Conservation (phyloP, 1,140 invertebrate genomes). For the Diabrotica undecimpunctata region DNA sequence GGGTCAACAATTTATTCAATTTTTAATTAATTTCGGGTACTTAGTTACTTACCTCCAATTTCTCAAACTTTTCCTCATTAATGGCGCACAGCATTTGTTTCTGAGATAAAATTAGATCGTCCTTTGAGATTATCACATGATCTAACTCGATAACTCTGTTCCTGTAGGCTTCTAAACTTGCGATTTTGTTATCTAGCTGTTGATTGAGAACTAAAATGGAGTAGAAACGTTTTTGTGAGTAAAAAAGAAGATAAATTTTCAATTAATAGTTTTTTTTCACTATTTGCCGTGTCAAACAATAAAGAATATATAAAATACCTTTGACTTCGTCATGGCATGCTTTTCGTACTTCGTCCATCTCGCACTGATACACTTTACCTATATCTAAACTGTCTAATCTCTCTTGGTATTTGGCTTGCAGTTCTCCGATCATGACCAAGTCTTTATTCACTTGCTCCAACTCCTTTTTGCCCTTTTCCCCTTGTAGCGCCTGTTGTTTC, state of each 20-base stretch:
- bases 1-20: no score
- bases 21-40: no score
- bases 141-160: conserved; percentile 53
- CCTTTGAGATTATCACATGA: conserved; percentile 47
- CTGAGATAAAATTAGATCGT: conserved; percentile 50
- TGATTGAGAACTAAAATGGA: conserved; percentile 22
- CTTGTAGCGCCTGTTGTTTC: conserved; percentile 41
- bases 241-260: not conserved
- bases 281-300: no score
- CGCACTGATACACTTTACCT: conserved; percentile 29
- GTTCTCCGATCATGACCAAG: conserved; percentile 48
- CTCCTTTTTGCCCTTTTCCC: conserved; percentile 44
- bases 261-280: not conserved
- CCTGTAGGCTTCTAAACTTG: conserved; percentile 50
- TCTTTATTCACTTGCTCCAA: conserved; percentile 47
- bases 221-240: no score
- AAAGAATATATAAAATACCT: conserved; percentile 20
- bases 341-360: conserved; percentile 47
- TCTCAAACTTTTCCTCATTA: conserved; percentile 43
- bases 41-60: conserved; percentile 20
- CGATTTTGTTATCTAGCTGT: conserved; percentile 37
- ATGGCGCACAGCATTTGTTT: conserved; percentile 52
- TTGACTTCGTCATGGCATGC: conserved; percentile 49
- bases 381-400: conserved; percentile 46
- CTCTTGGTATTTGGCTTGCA: conserved; percentile 52